Evolutionary conservation across 2,113 vertebrate species (phyloP).

Genomic region (Urocitellus parryii): DNA sequence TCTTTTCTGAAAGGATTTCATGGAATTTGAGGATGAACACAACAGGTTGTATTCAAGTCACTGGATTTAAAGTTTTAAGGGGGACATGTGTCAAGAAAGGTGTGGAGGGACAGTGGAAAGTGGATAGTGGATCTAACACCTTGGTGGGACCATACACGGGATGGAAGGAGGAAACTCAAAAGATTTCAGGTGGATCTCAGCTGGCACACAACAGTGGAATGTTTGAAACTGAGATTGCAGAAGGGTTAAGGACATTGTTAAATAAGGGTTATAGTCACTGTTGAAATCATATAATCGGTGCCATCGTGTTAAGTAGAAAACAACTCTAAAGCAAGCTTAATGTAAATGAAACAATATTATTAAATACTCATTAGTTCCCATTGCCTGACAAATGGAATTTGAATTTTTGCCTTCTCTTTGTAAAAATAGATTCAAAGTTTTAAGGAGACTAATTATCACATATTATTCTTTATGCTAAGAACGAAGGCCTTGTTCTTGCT

Average conservation of each 20-base stretch:
- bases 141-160: background rate
- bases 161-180: background rate
- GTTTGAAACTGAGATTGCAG: background rate
- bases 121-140: too few species aligned
- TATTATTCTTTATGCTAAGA: background rate
- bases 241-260: background rate
- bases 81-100: background rate
- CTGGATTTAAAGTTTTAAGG: background rate
- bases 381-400: conserved; percentile 18
- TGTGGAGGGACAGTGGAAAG: background rate
- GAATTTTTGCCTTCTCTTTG: background rate
- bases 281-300: background rate
- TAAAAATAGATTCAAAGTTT: background rate
- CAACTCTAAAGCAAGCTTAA: background rate
- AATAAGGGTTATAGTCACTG: background rate
- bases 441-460: background rate
- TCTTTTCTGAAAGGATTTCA: background rate
- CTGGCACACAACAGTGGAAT: background rate
- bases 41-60: background rate
- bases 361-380: background rate
- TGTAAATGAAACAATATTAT: background rate
- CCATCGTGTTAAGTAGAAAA: background rate
- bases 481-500: background rate
- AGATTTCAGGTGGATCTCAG: background rate
- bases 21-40: background rate